Base-by-base conservation (phyloP, 92 coral and sea anemone genomes). In the Paragorgia papillata region DNA sequence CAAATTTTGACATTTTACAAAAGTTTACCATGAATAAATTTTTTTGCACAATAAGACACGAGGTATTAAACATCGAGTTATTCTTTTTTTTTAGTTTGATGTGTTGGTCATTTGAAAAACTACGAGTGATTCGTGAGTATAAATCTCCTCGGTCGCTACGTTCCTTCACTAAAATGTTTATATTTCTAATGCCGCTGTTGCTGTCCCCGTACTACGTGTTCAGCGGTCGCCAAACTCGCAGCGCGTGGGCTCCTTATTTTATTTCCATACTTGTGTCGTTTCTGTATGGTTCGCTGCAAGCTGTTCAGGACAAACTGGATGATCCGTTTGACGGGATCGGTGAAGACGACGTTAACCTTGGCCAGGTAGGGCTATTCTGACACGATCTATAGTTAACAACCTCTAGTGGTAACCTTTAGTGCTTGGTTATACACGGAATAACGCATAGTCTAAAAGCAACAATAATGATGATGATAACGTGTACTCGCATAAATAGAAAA, bases 261-360 rank as follows among this genome's bases (percentile, higher is more conserved):
- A 83, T 94, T 5, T 88, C 97, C 20, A 79, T 89, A 39, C 49
- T 91, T 24, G 80, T 89, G 5, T 88, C 98, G 19, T 94, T 94
- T 64, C 86, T 94, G 9, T 94, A 88, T 69, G 98, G 98, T 20
- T 84, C 98, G 10, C 75, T 94, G 13, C 98, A 94, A 73, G 97
- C 97, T 43, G 98, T 94, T 14, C 98, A 94, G 73, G 98, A 94
- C 60, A 86, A 90, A 49, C 83, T 94, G 51, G 98, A 94, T 48
- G 97, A 94, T 67, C 98, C 98, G 1, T 94, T 94, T 76, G 98
- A 94, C 69, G 98, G 98, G 0, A 94, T 94, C 43, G 89, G 97
- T 32, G 98, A 91, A 67, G 98, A 94, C 67, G 98, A 91, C 69
- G 87, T 94, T 8, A 91, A 94, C 58, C 88, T 91, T 37, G 97